Conservation (phyloP, 2,888 invertebrate genomes). For the Lasius platythorax region DNA sequence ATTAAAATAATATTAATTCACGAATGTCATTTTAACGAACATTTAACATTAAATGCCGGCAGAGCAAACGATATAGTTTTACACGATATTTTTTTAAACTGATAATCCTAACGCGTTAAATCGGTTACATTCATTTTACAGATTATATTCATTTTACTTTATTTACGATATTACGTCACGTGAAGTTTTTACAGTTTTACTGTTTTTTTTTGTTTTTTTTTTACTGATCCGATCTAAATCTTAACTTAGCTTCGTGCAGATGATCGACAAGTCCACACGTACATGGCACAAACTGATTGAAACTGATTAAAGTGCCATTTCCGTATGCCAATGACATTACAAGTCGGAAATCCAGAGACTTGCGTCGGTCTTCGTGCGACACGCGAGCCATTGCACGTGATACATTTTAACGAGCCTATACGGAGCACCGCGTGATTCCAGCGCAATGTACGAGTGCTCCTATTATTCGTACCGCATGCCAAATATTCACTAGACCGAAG, state of each 20-base stretch:
- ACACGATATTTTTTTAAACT: not conserved
- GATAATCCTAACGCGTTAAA: conserved; percentile 24
- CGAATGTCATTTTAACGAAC: not conserved
- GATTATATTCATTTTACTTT: conserved; percentile 11
- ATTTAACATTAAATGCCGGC: not conserved
- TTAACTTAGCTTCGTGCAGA: conserved; percentile 31
- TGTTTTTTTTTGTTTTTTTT: not conserved
- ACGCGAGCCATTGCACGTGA: conserved; percentile 64
- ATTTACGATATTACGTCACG: conserved; percentile 12
- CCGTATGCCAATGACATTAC: conserved; percentile 72
- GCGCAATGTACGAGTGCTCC: conserved; percentile 35
- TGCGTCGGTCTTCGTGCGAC: conserved; percentile 68
- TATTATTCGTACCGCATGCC: conserved; percentile 47
- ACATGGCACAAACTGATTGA: conserved; percentile 67
- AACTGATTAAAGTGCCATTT: conserved; percentile 73
- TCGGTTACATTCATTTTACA: conserved; percentile 4
- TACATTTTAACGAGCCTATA: conserved; percentile 63
- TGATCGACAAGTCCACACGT: conserved; percentile 60
- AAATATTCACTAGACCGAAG: conserved; percentile 37
- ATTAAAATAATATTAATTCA: not conserved
- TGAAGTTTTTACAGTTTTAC: not conserved
- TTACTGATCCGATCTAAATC: conserved; percentile 28
- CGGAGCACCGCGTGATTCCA: conserved; percentile 33
- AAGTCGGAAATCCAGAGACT: conserved; percentile 63
- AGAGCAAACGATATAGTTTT: not conserved